Conservation (phyloP, 2,113 vertebrate species). For the Chauna torquata region DNA sequence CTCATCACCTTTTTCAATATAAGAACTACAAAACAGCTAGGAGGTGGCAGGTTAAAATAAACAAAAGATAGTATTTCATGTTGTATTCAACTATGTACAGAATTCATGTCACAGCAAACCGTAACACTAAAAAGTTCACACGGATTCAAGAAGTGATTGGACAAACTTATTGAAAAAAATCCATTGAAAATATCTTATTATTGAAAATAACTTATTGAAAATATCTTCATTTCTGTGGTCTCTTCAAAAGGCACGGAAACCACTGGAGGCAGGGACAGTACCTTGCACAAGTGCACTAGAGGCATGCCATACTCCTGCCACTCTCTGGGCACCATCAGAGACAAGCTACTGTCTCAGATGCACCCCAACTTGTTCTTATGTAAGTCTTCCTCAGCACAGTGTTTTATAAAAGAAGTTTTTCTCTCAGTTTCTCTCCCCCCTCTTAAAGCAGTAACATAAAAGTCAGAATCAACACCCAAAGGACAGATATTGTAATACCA, state of each 20-base stretch:
- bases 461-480: background rate
- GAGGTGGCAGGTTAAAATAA: background rate
- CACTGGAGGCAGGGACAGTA: background rate
- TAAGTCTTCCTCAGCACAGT: too few species aligned
- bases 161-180: background rate
- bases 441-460: background rate
- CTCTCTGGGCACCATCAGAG: background rate
- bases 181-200: too few species aligned
- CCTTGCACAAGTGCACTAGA: background rate
- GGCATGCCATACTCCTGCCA: background rate
- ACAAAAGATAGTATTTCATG: background rate
- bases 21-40: background rate
- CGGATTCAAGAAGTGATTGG: background rate
- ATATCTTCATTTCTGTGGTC: background rate
- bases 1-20: background rate
- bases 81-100: background rate
- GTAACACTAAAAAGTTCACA: background rate
- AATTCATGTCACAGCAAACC: background rate
- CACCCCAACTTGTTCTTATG: background rate
- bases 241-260: background rate
- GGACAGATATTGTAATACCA: background rate
- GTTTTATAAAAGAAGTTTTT: background rate
- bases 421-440: background rate
- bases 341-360: background rate
- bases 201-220: background rate